Base-by-base conservation (phyloP, 2,888 invertebrate species). In the Emmelina monodactyla region DNA sequence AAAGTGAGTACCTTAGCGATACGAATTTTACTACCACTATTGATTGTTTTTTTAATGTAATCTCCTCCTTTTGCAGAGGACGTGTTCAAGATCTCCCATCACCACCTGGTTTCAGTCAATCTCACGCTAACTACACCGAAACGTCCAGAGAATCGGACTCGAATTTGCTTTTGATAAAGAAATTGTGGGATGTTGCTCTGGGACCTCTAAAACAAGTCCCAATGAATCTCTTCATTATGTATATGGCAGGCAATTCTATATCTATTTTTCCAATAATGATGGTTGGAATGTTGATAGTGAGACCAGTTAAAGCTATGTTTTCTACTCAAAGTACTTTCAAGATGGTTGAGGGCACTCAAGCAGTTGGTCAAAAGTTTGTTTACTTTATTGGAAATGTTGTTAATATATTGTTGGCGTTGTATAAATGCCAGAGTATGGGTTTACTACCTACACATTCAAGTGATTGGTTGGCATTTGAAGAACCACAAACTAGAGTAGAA, bases 201-300 rank as follows among this genome's bases (percentile, higher is more conserved):
- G 96, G 92, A 0, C 97, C 98, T 2, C 66, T 98, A 19, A 97
- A 97, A 67, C 97, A 94, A 80, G 93, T 93, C 46, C 97, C 97
- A 1, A 99, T 99, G 99, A 99, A 99, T 71, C 82, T 99, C 42
- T 96, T 99, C 65, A 95, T 99, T 40, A 97, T 99, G 96, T 99
- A 98, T 72, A 99, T 99, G 99, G 96, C 98, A 35, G 98, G 98
- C 12, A 97, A 95, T 67, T 96, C 97, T 0, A 97, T 99, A 54
- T 98, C 97, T 1, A 98, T 99, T 53, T 98, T 99, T 56, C 99
- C 99, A 0, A 99, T 99, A 32, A 99, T 99, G 99, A 99, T 99
- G 99, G 97, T 99, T 6, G 97, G 97, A 29, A 99, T 99, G 99
- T 85, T 99, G 76, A 89, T 98, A 51, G 91, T 98, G 54, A 83